Conservation (phyloP, 2,888 invertebrate genomes). For the Arrhopalites spinosus region DNA sequence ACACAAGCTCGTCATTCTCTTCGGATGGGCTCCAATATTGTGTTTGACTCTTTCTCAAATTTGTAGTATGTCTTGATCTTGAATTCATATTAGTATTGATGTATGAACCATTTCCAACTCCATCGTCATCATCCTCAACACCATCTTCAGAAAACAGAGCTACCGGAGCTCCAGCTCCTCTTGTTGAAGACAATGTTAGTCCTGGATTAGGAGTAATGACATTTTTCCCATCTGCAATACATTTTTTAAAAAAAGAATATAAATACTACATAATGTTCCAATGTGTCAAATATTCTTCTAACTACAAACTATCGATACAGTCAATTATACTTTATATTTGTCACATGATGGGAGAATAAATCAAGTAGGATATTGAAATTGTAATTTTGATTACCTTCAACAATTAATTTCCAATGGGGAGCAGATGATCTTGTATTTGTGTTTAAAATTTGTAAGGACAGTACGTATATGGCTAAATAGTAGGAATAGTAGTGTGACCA, state of each 20-base stretch:
- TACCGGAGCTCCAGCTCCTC: conserved; percentile 10
- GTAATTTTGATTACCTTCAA: not conserved
- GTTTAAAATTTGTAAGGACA: conserved; percentile 72
- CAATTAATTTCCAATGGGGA: conserved; percentile 72
- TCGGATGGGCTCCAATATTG: conserved; percentile 48
- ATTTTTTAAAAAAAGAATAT: too few species aligned
- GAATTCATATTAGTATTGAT: not conserved
- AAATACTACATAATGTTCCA: conserved; percentile 81
- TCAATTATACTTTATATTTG: too few species aligned
- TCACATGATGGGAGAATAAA: too few species aligned
- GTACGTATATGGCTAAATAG: conserved; percentile 71
- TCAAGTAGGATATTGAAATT: too few species aligned
- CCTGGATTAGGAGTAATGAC: conserved; percentile 52
- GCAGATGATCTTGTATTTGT: conserved; percentile 79
- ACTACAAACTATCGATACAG: too few species aligned
- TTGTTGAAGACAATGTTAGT: not conserved
- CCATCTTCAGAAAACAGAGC: conserved; percentile 1
- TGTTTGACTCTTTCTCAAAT: conserved; percentile 8
- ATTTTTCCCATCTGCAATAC: conserved; percentile 66
- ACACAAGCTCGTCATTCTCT: conserved; percentile 47
- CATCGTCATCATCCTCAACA: not conserved
- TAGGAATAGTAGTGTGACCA: conserved; percentile 48
- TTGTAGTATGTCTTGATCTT: conserved; percentile 14
- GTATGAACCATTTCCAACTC: conserved; percentile 19
- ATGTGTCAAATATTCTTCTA: conserved; percentile 29